phyloP scores from a whole-genome alignment of 2,113 vertebrate genomes.

The Pandion haliaetus region DNA sequence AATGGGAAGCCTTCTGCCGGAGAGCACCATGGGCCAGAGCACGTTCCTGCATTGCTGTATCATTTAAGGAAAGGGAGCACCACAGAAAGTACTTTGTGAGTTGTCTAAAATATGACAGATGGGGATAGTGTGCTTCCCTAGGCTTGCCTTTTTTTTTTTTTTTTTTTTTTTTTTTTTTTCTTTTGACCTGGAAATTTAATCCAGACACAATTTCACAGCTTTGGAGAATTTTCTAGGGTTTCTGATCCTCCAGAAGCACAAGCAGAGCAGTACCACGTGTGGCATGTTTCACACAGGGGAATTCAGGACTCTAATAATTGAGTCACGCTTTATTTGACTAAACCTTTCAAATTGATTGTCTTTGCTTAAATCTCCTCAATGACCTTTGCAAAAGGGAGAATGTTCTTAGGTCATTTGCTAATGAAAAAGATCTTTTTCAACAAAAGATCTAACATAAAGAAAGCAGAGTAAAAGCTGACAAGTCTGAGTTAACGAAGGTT shows the following conservation, averaged over 20 bases:
- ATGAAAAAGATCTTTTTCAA: constrained; percentile 16
- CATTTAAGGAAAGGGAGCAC: not conserved
- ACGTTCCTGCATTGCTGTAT: not conserved
- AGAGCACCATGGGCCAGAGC: not conserved
- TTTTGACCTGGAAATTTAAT: not conserved
- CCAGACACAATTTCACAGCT: not conserved
- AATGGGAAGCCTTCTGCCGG: not conserved
- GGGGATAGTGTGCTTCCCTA: not conserved
- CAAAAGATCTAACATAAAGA: not conserved
- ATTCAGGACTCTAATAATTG: not conserved
- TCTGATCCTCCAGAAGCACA: not conserved
- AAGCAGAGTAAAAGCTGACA: not conserved
- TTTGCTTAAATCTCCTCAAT: not conserved
- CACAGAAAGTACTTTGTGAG: not conserved
- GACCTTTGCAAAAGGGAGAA: constrained; percentile 34
- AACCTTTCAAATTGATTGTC: not conserved
- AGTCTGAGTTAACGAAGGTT: not conserved
- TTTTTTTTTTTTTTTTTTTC: not conserved
- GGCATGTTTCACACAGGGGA: not conserved
- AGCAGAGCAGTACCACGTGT: not conserved
- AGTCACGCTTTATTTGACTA: constrained; percentile 16
- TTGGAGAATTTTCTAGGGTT: not conserved
- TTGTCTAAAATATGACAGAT: not conserved
- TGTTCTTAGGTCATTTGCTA: constrained; percentile 33
- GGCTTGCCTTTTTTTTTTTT: not conserved